Evolutionary conservation across 2,888 invertebrate genomes (phyloP), one percentile per base, ranked within the genome.

Genomic region (Eupithecia inturbata): DNA sequence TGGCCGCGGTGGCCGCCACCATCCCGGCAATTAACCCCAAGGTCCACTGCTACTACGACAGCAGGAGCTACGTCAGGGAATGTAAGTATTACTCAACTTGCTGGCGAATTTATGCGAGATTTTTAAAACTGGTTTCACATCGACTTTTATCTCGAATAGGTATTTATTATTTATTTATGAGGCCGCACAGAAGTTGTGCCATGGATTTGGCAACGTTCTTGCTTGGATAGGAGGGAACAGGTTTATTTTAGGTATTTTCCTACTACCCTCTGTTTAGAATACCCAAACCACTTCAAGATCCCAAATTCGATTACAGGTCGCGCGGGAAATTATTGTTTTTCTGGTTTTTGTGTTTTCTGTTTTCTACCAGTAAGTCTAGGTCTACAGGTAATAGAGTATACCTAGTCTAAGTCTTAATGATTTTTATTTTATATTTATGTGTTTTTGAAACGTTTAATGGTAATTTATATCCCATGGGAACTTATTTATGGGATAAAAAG

Each of bases 31-130:
- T 6, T 5, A 39, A 87, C 93, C 36, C 95, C 84, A 97, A 96
- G 91, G 95, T 97, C 67, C 92, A 97, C 83, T 97, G 97, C 87
- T 97, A 96, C 88, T 97, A 96, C 91, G 96, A 97, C 89, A 96
- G 96, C 89, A 96, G 95, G 87, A 96, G 97, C 80, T 95, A 95
- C 87, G 95, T 95, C 83, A 95, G 97, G 85, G 95, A 95, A 93
- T 96, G 97, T 97, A 92, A 95, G 95, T 94, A 75, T 71, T 68
- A 75, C 67, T 75, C 73, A 73, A 70, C 72, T 67, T 77, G 76
- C 79, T 81, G 89, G 90, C 87, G 74, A 76, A 91, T 91, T 89
- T 81, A 78, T 76, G 79, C 79, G 81, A 71, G 33, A 41, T 67
- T 31, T 74, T 72, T 66, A 53, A 67, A 78, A 74, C 77, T 76